A percentile compares a stretch with the other conserved stretches of the same genome.
Conservation (phyloP, 30 jellyfish, hydroid and myxozoan genomes). For the Phacellophora camtschatica region DNA sequence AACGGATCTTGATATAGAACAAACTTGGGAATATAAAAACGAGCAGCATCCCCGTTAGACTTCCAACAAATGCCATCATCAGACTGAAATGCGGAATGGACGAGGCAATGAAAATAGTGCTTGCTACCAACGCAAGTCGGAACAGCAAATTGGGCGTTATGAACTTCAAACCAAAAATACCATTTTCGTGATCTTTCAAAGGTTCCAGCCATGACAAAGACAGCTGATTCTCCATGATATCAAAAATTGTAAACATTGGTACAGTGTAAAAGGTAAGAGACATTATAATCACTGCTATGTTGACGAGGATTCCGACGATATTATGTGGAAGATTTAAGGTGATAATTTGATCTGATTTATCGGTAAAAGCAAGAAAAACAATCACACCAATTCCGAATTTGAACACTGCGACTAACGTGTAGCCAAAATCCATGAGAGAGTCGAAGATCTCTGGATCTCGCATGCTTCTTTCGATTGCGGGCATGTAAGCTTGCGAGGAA, state of each 20-base stretch:
- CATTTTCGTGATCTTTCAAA: constrained; percentile 65
- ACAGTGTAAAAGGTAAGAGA: constrained; percentile 90
- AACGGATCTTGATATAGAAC: constrained; percentile 79
- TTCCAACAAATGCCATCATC: constrained; percentile 97
- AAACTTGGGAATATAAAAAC: constrained; percentile 83
- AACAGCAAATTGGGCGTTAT: constrained; percentile 82
- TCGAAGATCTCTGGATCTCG: constrained; percentile 93
- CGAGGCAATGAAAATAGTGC: constrained; percentile 72
- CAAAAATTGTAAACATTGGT: constrained; percentile 93
- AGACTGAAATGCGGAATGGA: constrained; percentile 93
- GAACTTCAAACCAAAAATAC: constrained; percentile 38
- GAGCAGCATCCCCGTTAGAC: constrained; percentile 80
- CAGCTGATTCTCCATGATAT: constrained; percentile 87
- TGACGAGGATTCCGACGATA: constrained; percentile 65
- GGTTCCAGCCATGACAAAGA: constrained; percentile 55
- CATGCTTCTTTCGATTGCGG: constrained; percentile 97
- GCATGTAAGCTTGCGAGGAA: constrained; percentile 95
- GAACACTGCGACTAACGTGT: constrained; percentile 89
- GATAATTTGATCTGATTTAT: constrained; percentile 87
- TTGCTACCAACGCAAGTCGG: constrained; percentile 64
- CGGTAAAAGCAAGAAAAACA: constrained; percentile 90
- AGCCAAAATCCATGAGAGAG: constrained; percentile 91
- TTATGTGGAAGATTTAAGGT: constrained; percentile 88
- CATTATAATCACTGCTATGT: constrained; percentile 78
- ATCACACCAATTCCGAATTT: constrained; percentile 94